These are phyloP conservation scores for Pinna nobilis DNA, from an alignment of 1,140 invertebrate genomes.

Conservation along the genomic window DNA sequence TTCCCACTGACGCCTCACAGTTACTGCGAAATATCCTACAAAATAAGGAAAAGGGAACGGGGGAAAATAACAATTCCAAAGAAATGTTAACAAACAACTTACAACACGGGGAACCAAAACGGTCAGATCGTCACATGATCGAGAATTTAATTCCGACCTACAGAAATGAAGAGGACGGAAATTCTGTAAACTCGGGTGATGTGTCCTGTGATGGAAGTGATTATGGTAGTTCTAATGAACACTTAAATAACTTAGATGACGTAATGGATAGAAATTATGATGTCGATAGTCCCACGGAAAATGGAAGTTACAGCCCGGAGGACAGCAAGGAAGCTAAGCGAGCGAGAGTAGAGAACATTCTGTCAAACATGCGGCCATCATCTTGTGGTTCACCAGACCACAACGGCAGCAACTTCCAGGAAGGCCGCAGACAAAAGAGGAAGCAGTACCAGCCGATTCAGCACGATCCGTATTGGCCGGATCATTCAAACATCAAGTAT, in stretches of 20 bases:
- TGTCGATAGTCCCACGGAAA: conserved; percentile 37
- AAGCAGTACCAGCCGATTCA: conserved; percentile 98
- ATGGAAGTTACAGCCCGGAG: conserved; percentile 24
- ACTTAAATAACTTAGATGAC: conserved; percentile 56
- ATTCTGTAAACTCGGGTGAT: conserved; percentile 43
- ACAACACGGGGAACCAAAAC: conserved; percentile 10
- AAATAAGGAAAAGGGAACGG: conserved; percentile 65
- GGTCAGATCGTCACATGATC: conserved; percentile 82
- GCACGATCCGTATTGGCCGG: conserved; percentile 79
- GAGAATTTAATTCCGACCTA: conserved; percentile 75
- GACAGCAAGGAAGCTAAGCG: conserved; percentile 85
- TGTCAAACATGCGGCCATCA: conserved; percentile 91
- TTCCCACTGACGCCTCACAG: conserved; percentile 69
- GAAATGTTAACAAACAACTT: not conserved
- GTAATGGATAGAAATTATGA: conserved; percentile 38
- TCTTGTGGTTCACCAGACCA: conserved; percentile 76
- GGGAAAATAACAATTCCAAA: conserved; percentile 53
- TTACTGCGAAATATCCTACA: conserved; percentile 76
- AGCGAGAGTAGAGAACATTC: conserved; percentile 94
- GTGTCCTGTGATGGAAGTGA: conserved; percentile 49
- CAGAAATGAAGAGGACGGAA: conserved; percentile 51
- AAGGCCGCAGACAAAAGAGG: conserved; percentile 92
- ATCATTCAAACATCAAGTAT: conserved; percentile 75
- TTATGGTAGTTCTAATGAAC: conserved; percentile 45
- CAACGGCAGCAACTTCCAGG: conserved; percentile 38